A percentile compares a stretch with the other conserved stretches of the same genome.
These are phyloP conservation scores for Mylabris sibirica DNA, from an alignment of 2,888 invertebrate genomes.

Conservation along the genomic window DNA sequence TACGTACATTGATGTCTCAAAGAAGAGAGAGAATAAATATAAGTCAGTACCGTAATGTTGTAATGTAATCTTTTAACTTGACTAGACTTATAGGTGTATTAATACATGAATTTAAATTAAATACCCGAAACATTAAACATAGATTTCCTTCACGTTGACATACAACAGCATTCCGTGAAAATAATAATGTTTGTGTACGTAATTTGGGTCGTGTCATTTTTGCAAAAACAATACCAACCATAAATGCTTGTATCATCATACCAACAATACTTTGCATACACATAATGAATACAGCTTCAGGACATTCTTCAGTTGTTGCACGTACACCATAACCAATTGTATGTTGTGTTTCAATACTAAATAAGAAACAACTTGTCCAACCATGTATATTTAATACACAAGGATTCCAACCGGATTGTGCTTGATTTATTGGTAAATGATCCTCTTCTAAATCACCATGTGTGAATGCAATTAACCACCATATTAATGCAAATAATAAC, in stretches of 20 bases:
- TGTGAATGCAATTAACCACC: slow-evolving; percentile 93
- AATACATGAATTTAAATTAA: no score
- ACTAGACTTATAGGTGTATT: no score
- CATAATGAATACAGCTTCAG: slow-evolving; percentile 92
- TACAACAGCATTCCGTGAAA: slow-evolving; percentile 88
- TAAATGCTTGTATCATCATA: slow-evolving; percentile 64
- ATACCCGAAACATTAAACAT: slow-evolving; percentile 83
- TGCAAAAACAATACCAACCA: slow-evolving; percentile 89
- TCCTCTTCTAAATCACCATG: slow-evolving; percentile 86
- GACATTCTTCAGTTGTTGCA: slow-evolving; percentile 89
- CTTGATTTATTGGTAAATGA: slow-evolving; percentile 64
- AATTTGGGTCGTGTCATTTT: slow-evolving; percentile 95
- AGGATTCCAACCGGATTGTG: slow-evolving; percentile 68
- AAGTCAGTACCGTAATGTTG: no score
- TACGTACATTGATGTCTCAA: no score
- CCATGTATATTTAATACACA: slow-evolving; percentile 87
- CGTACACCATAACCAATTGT: slow-evolving; percentile 88
- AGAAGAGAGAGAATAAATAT: no score
- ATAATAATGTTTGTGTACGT: slow-evolving; percentile 90
- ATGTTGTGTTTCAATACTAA: slow-evolving; percentile 96
- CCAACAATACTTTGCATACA: slow-evolving; percentile 87
- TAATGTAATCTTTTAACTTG: no score
- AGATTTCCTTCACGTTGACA: slow-evolving; percentile 84
- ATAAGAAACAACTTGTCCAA: slow-evolving; percentile 92
- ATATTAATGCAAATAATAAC: slow-evolving; percentile 90